These are phyloP conservation scores for Dolomedes plantarius DNA, from an alignment of 2,888 invertebrate genomes.

Conservation along the genomic window DNA sequence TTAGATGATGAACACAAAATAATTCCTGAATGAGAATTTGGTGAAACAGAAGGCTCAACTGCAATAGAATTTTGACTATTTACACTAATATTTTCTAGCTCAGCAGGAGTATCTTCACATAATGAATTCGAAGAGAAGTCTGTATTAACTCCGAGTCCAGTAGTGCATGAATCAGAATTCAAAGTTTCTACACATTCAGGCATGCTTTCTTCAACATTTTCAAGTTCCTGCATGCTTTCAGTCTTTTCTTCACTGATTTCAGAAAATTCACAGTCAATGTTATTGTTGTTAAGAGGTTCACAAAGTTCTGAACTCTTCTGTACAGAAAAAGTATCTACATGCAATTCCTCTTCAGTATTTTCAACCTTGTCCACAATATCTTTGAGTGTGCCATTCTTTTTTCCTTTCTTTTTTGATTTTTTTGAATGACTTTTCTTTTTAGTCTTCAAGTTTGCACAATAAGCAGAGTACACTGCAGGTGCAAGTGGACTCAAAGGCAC, in stretches of 20 bases:
- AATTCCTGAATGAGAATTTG: not conserved
- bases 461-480: slow-evolving; percentile 45
- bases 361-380: not conserved
- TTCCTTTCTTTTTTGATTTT: slow-evolving; percentile 20
- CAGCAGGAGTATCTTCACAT: not conserved
- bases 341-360: slow-evolving; percentile 8
- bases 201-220: not conserved
- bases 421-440: slow-evolving; percentile 50
- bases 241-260: not conserved
- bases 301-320: not conserved
- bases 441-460: slow-evolving; percentile 25
- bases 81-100: not conserved
- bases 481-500: slow-evolving; percentile 65
- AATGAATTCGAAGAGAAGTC: not conserved
- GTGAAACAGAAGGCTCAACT: not conserved
- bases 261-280: not conserved
- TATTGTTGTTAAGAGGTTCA: not conserved
- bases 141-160: not conserved
- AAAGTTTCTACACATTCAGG: not conserved
- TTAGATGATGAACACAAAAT: not conserved
- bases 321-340: not conserved
- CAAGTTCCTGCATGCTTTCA: not conserved
- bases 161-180: not conserved
- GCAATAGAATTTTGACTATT: not conserved
- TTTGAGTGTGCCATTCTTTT: not conserved